Evolutionary conservation across 23 tunicate genomes (phyloP).

Genomic region (Oikopleura albicans): DNA sequence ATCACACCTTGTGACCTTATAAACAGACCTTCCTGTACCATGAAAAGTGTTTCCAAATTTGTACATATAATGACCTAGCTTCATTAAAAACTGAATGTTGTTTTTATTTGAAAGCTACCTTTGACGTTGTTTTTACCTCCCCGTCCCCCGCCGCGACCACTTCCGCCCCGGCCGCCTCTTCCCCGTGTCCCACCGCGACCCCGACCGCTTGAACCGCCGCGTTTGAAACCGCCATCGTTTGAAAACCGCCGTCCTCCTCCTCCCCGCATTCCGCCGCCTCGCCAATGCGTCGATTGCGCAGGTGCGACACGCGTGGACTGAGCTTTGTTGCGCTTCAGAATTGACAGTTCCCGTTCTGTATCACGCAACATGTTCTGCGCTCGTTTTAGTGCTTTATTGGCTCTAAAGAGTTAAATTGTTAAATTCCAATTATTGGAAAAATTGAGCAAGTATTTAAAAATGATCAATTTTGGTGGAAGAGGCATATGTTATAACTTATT

Average conservation of each 20-base stretch:
- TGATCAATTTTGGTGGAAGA: too few relatives aligned
- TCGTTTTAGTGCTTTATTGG: not conserved
- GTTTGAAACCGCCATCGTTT: not conserved
- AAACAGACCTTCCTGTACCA: too few relatives aligned
- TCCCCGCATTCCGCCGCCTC: not conserved
- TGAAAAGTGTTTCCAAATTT: too few relatives aligned
- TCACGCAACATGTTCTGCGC: not conserved
- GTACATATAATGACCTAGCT: too few relatives aligned
- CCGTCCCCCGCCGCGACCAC: not conserved
- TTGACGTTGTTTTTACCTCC: not conserved
- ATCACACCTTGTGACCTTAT: too few relatives aligned
- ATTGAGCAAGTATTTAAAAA: too few relatives aligned
- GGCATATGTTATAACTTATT: too few relatives aligned
- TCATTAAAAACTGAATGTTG: too few relatives aligned
- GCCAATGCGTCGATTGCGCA: not conserved
- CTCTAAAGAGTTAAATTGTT: too few relatives aligned
- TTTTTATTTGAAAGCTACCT: too few relatives aligned
- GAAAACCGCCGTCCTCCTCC: not conserved
- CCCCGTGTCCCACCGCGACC: conserved; percentile 9
- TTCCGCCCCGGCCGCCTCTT: not conserved
- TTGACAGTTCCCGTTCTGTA: not conserved
- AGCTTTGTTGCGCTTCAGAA: not conserved
- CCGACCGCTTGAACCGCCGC: not conserved
- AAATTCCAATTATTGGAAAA: too few relatives aligned
- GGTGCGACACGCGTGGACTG: not conserved